Evolutionary conservation across 1,140 invertebrate species (phyloP).

Genomic region (Aphidius ervi): DNA sequence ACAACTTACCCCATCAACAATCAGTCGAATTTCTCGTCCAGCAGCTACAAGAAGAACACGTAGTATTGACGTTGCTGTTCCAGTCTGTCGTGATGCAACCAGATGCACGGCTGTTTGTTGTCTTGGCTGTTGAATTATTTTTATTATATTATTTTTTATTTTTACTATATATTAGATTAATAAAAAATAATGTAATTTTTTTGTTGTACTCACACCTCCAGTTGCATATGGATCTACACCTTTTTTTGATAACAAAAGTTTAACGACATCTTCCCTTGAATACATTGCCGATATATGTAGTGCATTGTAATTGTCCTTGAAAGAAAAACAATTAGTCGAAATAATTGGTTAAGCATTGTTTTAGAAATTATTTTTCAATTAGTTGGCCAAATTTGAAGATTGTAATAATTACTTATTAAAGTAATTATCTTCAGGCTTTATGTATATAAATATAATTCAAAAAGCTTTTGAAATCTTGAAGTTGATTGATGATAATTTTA

Average conservation of each 20-base stretch:
- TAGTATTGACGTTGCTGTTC: slow-evolving; percentile 84
- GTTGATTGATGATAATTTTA: not conserved
- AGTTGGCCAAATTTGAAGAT: no score
- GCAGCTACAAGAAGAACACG: slow-evolving; percentile 77
- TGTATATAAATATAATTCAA: no score
- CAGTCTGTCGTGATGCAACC: slow-evolving; percentile 83
- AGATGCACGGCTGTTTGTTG: slow-evolving; percentile 89
- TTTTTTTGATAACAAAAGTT: slow-evolving; percentile 80
- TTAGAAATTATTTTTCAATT: no score
- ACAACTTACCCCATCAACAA: slow-evolving; percentile 77
- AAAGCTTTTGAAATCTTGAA: no score
- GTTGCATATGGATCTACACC: slow-evolving; percentile 86
- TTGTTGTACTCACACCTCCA: slow-evolving; percentile 77
- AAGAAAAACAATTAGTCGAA: not conserved
- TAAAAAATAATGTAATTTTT: not conserved
- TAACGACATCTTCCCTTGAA: slow-evolving; percentile 91
- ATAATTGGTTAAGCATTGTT: no score
- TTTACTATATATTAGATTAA: no score
- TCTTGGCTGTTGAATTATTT: slow-evolving; percentile 55
- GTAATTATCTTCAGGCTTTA: no score
- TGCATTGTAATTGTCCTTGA: slow-evolving; percentile 90
- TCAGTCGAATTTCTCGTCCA: slow-evolving; percentile 81
- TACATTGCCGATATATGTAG: slow-evolving; percentile 90
- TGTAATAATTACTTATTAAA: no score
- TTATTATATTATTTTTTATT: slow-evolving; percentile 2